Evolutionary conservation across 2,113 vertebrate species (phyloP), one percentile per base, ranked within the genome.

Genomic region (Myiozetetes cayanensis): DNA sequence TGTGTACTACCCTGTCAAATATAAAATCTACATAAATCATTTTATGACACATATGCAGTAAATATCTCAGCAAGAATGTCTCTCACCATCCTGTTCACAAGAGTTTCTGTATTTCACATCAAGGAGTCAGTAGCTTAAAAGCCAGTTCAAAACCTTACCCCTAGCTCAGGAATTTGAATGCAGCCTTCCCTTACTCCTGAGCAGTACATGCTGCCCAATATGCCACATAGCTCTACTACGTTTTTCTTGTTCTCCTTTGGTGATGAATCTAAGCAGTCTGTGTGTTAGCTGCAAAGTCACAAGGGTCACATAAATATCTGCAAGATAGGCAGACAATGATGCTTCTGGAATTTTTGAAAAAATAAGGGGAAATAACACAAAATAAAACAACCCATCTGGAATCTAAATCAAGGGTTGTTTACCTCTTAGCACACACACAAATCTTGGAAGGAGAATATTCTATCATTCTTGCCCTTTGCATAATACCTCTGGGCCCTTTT

Each of bases 391-490:
- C 35, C 35, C 76, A 75, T 86, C 87, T 85, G 67, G 92, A 92
- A 93, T 87, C 47, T 93, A 92, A 94, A 95, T 95, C 68, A 94
- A 74, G 59, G 30, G 35, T 61, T 93, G 79, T 96, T 94, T 96
- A 90, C 56, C 55, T 90, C 65, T 56, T 63, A 76, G 53, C 66
- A 9, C 78, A 77, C 68, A 82, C 50, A 20, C 56, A 88, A 53
- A 9, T 37, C 41, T 86, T 46, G 67, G 52, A 74, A 85, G 63
- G 67, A 94, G 78, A 96, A 67, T 25, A 47, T 91, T 92, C 78
- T 46, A 43, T 94, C 81, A 66, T 85, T 67, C 71, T 59, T 61
- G 39, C 61, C 86, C 61, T 91, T 72, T 65, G 53, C 0, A 2
- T 41, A 91, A 90, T 92, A 84, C 84, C 83, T 92, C 70, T 62